Evolutionary conservation across 2,113 vertebrate genomes (phyloP), one percentile per base, ranked within the genome.

Genomic region (Xenopus laevis): DNA sequence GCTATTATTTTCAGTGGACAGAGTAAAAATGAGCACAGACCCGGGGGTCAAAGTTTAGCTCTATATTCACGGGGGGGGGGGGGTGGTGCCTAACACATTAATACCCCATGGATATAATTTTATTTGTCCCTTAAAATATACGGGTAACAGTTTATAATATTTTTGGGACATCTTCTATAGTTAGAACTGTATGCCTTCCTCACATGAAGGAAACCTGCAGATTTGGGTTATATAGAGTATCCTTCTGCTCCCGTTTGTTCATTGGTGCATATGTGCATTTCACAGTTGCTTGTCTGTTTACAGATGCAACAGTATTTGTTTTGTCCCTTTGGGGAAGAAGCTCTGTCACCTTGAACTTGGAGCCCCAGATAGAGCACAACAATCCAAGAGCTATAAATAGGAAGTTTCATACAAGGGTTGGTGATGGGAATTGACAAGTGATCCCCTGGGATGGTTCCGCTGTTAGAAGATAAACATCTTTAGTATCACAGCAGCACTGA

Each of bases 321-420:
- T 64, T 9, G 10, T 64, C 61, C 61, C 61, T 40, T 40, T 11
- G 61, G 61, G 61, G 18, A 55, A 17, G 23, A 17, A 44, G 23
- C 61, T 64, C 61, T 27, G 21, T 64, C 61, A 64, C 61, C 61
- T 64, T 64, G 61, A 64, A 64, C 61, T 64, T 64, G 61, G 30
- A 64, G 61, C 33, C 61, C 61, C 27, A 64, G 61, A 64, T 40
- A 64, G 33, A 10, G 16, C 16, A 64, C 30, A 64, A 64, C 15
- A 64, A 64, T 60, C 58, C 61, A 64, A 17, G 21, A 13, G 30
- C 21, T 64, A 64, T 16, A 64, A 64, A 64, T 64, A 64, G 61
- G 33, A 40, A 10, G 4, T 33, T 16, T 64, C 10, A 64, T 27
- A 64, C 23, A 27, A 17, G 61, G 8, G 61, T 44, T 61, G 61